Conservation (phyloP, 2,888 invertebrate species). For the Tethea ocularis region DNA sequence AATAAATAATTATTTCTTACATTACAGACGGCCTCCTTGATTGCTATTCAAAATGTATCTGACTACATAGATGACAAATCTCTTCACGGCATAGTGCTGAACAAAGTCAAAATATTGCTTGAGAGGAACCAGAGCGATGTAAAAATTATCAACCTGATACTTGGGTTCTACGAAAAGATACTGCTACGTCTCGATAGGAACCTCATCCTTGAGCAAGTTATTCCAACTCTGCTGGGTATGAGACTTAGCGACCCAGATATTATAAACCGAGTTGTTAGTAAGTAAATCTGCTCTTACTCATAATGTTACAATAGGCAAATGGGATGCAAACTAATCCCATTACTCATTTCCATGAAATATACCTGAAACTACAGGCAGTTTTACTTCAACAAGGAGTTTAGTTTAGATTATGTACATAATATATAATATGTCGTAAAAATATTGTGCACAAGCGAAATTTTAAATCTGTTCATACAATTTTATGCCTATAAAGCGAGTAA, state of each 20-base stretch:
- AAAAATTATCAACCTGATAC: conserved; percentile 90
- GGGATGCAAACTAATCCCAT: not conserved
- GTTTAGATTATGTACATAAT: conserved; percentile 15
- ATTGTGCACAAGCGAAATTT: conserved; percentile 14
- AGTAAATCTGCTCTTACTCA: conserved; percentile 76
- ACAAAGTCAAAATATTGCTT: conserved; percentile 91
- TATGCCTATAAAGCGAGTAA: conserved; percentile 12
- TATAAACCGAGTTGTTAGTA: conserved; percentile 95
- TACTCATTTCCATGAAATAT: not conserved
- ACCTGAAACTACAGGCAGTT: not conserved
- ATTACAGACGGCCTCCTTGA: conserved; percentile 92
- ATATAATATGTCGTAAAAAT: conserved; percentile 12
- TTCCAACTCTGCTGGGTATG: conserved; percentile 94
- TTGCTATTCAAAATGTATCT: conserved; percentile 93
- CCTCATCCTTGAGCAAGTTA: conserved; percentile 94
- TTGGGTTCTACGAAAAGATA: conserved; percentile 91
- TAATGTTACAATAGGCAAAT: not conserved
- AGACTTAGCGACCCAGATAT: conserved; percentile 95
- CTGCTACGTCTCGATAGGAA: conserved; percentile 92
- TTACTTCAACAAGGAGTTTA: not conserved
- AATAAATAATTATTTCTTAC: not conserved
- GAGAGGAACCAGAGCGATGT: conserved; percentile 91
- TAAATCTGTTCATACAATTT: not conserved
- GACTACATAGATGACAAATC: conserved; percentile 93
- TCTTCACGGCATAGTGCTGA: conserved; percentile 91